Base-by-base conservation (phyloP, 2,888 invertebrate genomes). In the Sminthurides aquaticus region DNA sequence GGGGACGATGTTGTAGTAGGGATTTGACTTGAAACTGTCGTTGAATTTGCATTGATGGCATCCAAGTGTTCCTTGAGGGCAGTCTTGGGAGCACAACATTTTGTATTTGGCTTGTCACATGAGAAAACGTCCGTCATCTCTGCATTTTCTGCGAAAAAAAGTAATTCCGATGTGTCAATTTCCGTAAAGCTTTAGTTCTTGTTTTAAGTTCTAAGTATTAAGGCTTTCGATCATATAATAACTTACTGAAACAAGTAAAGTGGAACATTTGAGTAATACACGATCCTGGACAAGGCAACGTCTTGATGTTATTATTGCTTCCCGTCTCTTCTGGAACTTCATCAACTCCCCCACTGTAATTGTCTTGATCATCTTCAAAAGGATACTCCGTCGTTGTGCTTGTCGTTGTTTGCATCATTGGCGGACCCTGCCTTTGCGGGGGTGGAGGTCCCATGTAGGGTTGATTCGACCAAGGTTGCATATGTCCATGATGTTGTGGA, bases 171-270 rank as follows among this genome's bases (percentile, higher is more conserved):
- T n/a, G n/a, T n/a, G n/a, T n/a, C n/a, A n/a, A n/a, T n/a, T n/a
- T n/a, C n/a, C n/a, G n/a, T n/a, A n/a, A n/a, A n/a, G n/a, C n/a
- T n/a, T n/a, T n/a, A n/a, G n/a, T n/a, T n/a, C n/a, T n/a, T n/a
- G n/a, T n/a, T n/a, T n/a, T n/a, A n/a, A n/a, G n/a, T n/a, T n/a
- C n/a, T n/a, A n/a, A n/a, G n/a, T n/a, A n/a, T n/a, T n/a, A n/a
- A n/a, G n/a, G n/a, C n/a, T n/a, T n/a, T n/a, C n/a, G n/a, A n/a
- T n/a, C n/a, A n/a, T n/a, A n/a, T n/a, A n/a, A n/a, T n/a, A n/a
- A n/a, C 89, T 87, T 78, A 90, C 92, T 86, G 84, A 94, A 94
- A 78, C 94, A 94, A 0, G 94, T 93, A 78, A 94, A 93, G 60
- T 91, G 91, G 1, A 94, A 82, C 68, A 92, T 86, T 0, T 90